Percentiles rank a stretch among this genome's conserved stretches.
Evolutionary conservation across 2,888 invertebrate genomes (phyloP).

Genomic region (Dioctria linearis): DNA sequence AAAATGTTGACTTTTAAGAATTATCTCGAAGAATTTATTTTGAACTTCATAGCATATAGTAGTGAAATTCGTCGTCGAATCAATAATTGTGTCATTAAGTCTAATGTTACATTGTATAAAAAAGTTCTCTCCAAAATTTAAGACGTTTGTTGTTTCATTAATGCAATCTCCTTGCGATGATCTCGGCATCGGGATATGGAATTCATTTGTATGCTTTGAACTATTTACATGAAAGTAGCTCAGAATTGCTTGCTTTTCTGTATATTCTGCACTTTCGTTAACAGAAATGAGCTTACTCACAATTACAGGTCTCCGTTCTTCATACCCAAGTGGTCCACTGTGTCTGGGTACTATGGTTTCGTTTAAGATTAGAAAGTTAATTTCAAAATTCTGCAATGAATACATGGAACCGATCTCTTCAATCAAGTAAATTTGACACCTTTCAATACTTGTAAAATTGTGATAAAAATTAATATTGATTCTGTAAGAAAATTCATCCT

Average conservation of each 20-base stretch:
- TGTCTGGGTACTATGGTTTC: conserved; percentile 55
- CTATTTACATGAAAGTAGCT: conserved; percentile 63
- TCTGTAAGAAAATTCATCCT: conserved; percentile 48
- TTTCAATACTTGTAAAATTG: conserved; percentile 62
- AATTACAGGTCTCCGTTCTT: conserved; percentile 64
- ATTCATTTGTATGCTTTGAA: conserved; percentile 16
- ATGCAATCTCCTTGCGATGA: conserved; percentile 42
- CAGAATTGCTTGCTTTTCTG: conserved; percentile 59
- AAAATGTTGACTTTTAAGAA: conserved; percentile 59
- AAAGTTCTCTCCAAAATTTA: conserved; percentile 66
- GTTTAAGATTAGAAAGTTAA: conserved; percentile 62
- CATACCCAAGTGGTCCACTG: conserved; percentile 67
- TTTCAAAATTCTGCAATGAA: conserved; percentile 63
- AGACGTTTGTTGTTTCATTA: conserved; percentile 45
- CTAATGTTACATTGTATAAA: conserved; percentile 64
- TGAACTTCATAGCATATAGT: conserved; percentile 65
- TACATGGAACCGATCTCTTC: conserved; percentile 21
- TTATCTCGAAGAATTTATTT: conserved; percentile 58
- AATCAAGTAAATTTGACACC: background rate
- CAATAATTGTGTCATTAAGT: conserved; percentile 58
- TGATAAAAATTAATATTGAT: conserved; percentile 61
- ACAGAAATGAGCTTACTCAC: conserved; percentile 61
- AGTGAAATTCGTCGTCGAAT: conserved; percentile 63
- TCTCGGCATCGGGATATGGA: conserved; percentile 38
- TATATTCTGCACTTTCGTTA: conserved; percentile 61